phyloP scores from a whole-genome alignment of 2,797 vertebrate species.

The Champsocephalus esox region DNA sequence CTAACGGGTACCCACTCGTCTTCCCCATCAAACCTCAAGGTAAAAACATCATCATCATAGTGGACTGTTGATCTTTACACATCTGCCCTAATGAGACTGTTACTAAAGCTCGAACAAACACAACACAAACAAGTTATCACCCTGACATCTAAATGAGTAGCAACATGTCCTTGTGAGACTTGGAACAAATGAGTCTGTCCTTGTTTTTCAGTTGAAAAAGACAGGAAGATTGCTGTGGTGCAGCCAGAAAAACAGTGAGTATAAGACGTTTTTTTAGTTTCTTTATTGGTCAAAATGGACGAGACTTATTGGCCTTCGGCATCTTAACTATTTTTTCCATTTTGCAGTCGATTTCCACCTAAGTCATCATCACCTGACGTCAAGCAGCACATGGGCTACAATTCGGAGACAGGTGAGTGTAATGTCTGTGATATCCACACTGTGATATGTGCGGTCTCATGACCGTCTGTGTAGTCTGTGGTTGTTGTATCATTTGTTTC shows the following conservation, averaged over 20 bases:
- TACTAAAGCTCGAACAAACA: constrained; percentile 19
- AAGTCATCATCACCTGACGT: constrained; percentile 83
- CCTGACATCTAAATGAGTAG: constrained; percentile 7
- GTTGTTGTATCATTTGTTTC: constrained; percentile 16
- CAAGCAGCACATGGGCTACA: constrained; percentile 81
- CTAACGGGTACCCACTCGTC: constrained; percentile 94
- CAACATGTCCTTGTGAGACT: not conserved
- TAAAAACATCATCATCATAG: constrained; percentile 58
- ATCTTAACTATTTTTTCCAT: constrained; percentile 32
- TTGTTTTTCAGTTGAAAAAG: constrained; percentile 89
- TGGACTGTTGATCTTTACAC: not conserved
- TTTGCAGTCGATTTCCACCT: constrained; percentile 72
- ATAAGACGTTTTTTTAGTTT: constrained; percentile 23
- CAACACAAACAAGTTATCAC: not conserved
- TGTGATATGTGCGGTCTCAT: not conserved
- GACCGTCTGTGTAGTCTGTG: not conserved
- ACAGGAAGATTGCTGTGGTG: constrained; percentile 94
- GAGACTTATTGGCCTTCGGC: constrained; percentile 8
- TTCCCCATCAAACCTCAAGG: constrained; percentile 92
- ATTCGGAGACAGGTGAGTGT: constrained; percentile 82
- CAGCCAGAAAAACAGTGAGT: constrained; percentile 98
- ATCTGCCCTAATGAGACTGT: constrained; percentile 4
- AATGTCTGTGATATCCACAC: not conserved
- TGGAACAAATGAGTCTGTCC: constrained; percentile 1
- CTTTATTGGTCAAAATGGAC: constrained; percentile 7